phyloP scores from a whole-genome alignment of 2,797 vertebrate species.

The Hippoglossus hippoglossus region DNA sequence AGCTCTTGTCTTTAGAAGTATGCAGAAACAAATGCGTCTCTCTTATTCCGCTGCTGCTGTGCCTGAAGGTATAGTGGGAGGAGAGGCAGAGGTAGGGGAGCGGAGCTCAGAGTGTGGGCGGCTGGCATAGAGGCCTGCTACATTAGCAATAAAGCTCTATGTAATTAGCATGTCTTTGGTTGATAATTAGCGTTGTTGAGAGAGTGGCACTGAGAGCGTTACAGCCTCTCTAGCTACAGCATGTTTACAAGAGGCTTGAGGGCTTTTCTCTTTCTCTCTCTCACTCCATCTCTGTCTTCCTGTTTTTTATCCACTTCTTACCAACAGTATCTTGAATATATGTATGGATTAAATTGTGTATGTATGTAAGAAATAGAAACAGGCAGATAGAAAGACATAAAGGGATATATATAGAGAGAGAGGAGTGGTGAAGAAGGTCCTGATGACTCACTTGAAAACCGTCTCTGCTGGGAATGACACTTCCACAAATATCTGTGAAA shows the following conservation, averaged over 20 bases:
- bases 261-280: conserved; percentile 68
- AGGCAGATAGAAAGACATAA: neutral
- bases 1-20: conserved; percentile 51
- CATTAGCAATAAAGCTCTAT: conserved; percentile 91
- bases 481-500: conserved; percentile 65
- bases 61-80: conserved; percentile 86
- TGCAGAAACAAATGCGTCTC: conserved; percentile 57
- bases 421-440: conserved; percentile 45
- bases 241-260: conserved; percentile 85
- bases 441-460: conserved; percentile 69
- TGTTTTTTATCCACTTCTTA: conserved; percentile 35
- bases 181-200: conserved; percentile 91
- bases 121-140: conserved; percentile 87
- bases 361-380: conserved; percentile 22
- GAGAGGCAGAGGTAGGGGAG: conserved; percentile 83
- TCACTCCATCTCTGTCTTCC: conserved; percentile 7
- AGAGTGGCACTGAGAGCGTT: conserved; percentile 84
- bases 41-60: conserved; percentile 65
- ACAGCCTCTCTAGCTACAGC: conserved; percentile 83
- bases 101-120: conserved; percentile 82
- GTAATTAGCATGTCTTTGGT: conserved; percentile 93
- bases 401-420: neutral
- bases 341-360: conserved; percentile 29
- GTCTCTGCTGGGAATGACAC: conserved; percentile 62
- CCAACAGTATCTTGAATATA: conserved; percentile 28